Conservation (phyloP, 2,797 vertebrate species). For the Pygocentrus nattereri region DNA sequence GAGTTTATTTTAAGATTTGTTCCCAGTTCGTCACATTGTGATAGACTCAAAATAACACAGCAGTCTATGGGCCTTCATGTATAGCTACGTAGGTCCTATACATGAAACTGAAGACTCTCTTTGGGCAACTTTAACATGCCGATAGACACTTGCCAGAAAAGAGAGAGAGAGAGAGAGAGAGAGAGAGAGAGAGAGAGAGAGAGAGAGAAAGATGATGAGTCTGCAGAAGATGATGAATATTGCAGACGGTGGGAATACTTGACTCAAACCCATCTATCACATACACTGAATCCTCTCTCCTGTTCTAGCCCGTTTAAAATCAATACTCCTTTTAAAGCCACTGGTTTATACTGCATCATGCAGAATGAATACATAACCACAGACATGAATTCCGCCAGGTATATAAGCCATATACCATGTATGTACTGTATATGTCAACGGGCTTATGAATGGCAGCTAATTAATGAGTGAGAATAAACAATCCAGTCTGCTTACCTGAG, state of each 20-base stretch:
- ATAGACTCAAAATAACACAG: too few relatives aligned
- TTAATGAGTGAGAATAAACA: not conserved
- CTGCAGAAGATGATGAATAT: slow-evolving; percentile 3
- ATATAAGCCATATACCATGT: not conserved
- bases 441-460: not conserved
- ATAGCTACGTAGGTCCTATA: too few relatives aligned
- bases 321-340: not conserved
- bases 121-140: too few relatives aligned
- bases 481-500: not conserved
- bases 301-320: slow-evolving; percentile 7
- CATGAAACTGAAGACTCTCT: too few relatives aligned
- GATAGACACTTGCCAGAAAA: too few relatives aligned
- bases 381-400: not conserved
- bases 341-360: not conserved
- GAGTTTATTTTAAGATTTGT: not conserved
- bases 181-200: not conserved
- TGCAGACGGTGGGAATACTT: not conserved
- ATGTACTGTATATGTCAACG: not conserved
- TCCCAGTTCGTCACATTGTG: too few relatives aligned
- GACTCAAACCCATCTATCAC: not conserved
- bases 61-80: too few relatives aligned
- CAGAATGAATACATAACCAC: not conserved
- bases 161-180: not conserved
- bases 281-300: not conserved
- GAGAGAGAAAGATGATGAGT: not conserved